Evolutionary conservation across 2,888 invertebrate genomes (phyloP).

Genomic region (Campoplex capitator): DNA sequence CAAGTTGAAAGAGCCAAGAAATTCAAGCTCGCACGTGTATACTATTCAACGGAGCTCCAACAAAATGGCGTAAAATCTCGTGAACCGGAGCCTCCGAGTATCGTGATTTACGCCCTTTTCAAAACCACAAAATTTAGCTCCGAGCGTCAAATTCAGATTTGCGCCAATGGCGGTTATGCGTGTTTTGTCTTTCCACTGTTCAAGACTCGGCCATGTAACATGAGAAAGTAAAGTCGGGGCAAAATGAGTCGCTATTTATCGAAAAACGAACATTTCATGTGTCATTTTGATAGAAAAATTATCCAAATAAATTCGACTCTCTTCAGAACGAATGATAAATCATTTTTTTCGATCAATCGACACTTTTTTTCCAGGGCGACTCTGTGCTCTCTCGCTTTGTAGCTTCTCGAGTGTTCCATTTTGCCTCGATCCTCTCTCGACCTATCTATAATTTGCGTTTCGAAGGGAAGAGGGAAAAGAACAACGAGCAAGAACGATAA

Average conservation of each 20-base stretch:
- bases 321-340: too few species aligned
- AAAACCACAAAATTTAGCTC: not conserved
- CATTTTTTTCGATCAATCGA: too few species aligned
- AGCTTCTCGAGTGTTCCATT: not conserved
- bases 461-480: not conserved
- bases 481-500: slow-evolving; percentile 38
- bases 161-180: slow-evolving; percentile 17
- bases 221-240: too few species aligned
- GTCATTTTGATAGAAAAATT: too few species aligned
- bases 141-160: slow-evolving; percentile 22
- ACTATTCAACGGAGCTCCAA: not conserved
- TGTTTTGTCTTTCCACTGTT: not conserved
- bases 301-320: too few species aligned
- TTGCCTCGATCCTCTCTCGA: not conserved
- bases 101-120: not conserved
- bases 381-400: not conserved
- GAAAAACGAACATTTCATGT: too few species aligned
- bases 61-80: not conserved
- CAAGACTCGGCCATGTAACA: not conserved
- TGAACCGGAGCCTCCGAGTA: not conserved
- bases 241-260: too few species aligned
- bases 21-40: slow-evolving; percentile 11
- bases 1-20: slow-evolving; percentile 32
- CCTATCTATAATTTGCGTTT: not conserved
- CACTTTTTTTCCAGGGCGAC: not conserved